These are phyloP conservation scores for Napeogenes sylphis DNA, from an alignment of 2,888 invertebrate species.

Conservation along the genomic window DNA sequence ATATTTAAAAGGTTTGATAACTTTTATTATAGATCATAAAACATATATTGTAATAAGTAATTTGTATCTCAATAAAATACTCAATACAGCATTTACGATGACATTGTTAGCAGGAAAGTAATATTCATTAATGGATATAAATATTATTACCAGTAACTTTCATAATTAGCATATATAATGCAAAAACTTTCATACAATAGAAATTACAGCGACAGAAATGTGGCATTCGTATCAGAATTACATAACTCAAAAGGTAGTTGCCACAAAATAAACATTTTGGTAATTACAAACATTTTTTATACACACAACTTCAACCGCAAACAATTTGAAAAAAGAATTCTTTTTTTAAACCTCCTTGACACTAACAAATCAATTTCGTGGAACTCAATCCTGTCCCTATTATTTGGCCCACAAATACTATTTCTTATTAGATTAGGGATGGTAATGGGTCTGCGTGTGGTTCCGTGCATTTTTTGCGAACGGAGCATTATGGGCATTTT, in stretches of 20 bases:
- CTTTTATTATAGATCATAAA: constrained; percentile 15
- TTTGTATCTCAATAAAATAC: too few relatives aligned
- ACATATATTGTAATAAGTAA: constrained; percentile 3
- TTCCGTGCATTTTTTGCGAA: constrained; percentile 60
- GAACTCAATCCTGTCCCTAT: constrained; percentile 46
- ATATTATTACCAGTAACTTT: too few relatives aligned
- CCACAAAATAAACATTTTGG: constrained; percentile 22
- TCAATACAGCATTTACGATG: too few relatives aligned
- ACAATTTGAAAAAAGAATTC: constrained; percentile 27
- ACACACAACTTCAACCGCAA: constrained; percentile 25
- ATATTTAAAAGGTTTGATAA: constrained; percentile 28
- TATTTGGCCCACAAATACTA: constrained; percentile 57
- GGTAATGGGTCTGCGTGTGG: constrained; percentile 70
- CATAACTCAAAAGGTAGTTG: constrained; percentile 26
- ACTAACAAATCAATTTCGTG: constrained; percentile 37
- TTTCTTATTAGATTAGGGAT: constrained; percentile 61
- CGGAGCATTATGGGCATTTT: constrained; percentile 54
- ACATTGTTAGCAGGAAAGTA: too few relatives aligned
- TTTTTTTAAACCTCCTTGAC: constrained; percentile 26
- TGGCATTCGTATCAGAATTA: neutral
- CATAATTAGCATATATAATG: too few relatives aligned
- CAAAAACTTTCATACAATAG: too few relatives aligned
- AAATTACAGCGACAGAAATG: neutral
- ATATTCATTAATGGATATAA: too few relatives aligned
- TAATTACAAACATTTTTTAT: constrained; percentile 29